phyloP scores from a whole-genome alignment of 1,140 invertebrate species.

The Cheumatopsyche charites region DNA sequence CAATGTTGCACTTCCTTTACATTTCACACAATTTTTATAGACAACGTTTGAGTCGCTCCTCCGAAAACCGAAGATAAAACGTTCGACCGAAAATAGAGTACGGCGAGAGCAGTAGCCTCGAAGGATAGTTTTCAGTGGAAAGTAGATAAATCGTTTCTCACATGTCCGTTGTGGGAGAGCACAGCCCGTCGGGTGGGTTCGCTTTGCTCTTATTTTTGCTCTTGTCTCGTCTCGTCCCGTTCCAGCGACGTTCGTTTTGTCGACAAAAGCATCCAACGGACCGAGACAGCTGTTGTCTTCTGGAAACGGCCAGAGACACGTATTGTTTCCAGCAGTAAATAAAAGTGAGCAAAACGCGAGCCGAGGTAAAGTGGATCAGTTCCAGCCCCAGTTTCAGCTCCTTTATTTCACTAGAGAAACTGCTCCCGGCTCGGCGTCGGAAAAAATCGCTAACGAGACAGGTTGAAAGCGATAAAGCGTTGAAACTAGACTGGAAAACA shows the following conservation, averaged over 20 bases:
- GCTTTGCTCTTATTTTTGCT: background rate
- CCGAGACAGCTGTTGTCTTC: slow-evolving; percentile 28
- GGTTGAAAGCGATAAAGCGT: background rate
- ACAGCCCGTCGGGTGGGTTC: background rate
- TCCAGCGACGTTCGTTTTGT: background rate
- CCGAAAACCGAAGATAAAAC: too few relatives aligned
- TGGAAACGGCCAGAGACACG: slow-evolving; percentile 25
- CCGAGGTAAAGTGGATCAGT: slow-evolving; percentile 5
- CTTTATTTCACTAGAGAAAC: background rate
- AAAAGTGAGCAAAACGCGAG: slow-evolving; percentile 21
- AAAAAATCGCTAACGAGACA: background rate
- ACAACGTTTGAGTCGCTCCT: too few relatives aligned
- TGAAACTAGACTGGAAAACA: background rate
- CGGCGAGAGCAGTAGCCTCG: too few relatives aligned
- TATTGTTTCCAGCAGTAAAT: slow-evolving; percentile 28
- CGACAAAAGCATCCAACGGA: slow-evolving; percentile 12
- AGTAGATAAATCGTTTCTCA: background rate
- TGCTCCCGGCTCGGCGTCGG: background rate
- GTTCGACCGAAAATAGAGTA: too few relatives aligned
- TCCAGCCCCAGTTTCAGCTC: background rate
- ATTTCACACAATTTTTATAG: too few relatives aligned
- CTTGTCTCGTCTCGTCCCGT: slow-evolving; percentile 5
- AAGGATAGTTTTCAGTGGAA: too few relatives aligned
- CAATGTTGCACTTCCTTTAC: too few relatives aligned
- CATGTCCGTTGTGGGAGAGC: background rate